A percentile compares a stretch with the other conserved stretches of the same genome.
Conservation (phyloP, 2,888 invertebrate species). For the Limnephilus auricula region DNA sequence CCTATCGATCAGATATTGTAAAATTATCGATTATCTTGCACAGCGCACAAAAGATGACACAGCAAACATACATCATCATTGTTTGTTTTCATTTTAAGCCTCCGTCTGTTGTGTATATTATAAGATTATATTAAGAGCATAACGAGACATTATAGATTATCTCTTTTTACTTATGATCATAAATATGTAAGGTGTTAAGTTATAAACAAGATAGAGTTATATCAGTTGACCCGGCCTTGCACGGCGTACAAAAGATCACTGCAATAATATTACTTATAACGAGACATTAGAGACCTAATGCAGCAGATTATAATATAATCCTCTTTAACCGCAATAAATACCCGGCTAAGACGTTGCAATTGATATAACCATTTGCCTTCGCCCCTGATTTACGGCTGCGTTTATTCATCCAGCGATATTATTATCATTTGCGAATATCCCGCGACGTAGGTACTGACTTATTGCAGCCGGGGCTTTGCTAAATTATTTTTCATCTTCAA, state of each 20-base stretch:
- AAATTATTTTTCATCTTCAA: conserved; percentile 28
- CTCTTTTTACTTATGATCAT: background rate
- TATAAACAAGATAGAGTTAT: background rate
- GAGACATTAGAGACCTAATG: background rate
- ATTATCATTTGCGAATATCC: conserved; percentile 11
- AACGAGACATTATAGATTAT: no score
- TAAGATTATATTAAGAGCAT: no score
- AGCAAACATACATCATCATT: no score
- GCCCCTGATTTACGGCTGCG: background rate
- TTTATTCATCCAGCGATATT: background rate
- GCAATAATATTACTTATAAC: background rate
- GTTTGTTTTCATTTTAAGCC: no score
- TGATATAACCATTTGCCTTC: conserved; percentile 14
- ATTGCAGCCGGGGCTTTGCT: conserved; percentile 11
- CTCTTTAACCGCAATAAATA: background rate
- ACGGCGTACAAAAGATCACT: background rate
- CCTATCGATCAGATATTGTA: no score
- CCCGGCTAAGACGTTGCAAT: background rate
- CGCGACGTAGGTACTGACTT: background rate
- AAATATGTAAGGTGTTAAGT: background rate
- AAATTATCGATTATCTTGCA: no score
- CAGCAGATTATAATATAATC: background rate
- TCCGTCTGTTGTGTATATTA: no score
- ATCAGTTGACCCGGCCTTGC: background rate
- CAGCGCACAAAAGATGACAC: no score